These are phyloP conservation scores for Tarsius wallacei DNA, from an alignment of 2,797 vertebrate genomes.

Conservation along the genomic window DNA sequence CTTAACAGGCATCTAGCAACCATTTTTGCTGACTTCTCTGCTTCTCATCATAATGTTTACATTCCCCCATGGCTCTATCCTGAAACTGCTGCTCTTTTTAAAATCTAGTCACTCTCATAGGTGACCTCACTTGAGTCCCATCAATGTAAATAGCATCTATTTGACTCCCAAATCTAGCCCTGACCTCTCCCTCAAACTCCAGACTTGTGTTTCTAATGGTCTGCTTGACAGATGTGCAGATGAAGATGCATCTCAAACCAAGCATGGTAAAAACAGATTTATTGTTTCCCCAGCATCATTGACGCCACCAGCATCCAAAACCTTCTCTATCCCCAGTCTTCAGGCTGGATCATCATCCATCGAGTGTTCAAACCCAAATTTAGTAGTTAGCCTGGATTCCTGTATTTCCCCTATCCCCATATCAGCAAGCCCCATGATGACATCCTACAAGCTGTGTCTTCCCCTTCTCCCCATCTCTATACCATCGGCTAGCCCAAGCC, in stretches of 20 bases:
- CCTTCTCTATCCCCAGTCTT: not conserved
- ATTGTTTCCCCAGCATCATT: not conserved
- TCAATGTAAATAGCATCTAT: not conserved
- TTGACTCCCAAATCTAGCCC: constrained; percentile 17
- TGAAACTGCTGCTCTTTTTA: not conserved
- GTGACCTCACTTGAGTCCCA: not conserved
- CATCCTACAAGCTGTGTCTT: not conserved
- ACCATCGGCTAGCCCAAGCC: not conserved
- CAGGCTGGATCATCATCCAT: not conserved
- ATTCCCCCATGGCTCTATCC: not conserved
- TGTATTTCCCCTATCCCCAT: not conserved
- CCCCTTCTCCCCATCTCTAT: not conserved
- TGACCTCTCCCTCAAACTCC: not conserved
- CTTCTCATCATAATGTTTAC: not conserved
- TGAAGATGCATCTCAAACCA: not conserved
- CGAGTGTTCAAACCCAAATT: not conserved
- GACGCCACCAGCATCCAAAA: not conserved
- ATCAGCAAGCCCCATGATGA: not conserved
- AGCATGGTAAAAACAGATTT: not conserved
- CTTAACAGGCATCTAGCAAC: not conserved
- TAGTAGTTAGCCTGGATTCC: not conserved
- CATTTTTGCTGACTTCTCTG: not conserved
- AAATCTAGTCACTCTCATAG: not conserved
- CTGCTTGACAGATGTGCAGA: not conserved
- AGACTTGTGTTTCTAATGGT: not conserved